Evolutionary conservation across 2,113 vertebrate species (phyloP).

Genomic region (Phrynocephalus versicolor): DNA sequence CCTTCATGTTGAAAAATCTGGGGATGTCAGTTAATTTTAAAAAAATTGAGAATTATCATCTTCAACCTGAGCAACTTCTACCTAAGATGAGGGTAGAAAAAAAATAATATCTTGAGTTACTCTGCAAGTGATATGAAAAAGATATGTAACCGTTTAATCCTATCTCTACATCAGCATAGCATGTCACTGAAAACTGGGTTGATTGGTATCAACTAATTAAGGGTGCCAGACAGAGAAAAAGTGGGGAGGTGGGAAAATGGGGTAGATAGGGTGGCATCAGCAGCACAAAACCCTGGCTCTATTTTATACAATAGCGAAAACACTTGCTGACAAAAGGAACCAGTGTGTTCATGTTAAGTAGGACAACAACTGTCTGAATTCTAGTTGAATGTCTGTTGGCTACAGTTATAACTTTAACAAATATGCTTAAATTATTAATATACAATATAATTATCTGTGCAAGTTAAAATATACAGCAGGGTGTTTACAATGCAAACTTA

Average conservation of each 20-base stretch:
- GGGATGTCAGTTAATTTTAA: background rate
- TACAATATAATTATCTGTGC: background rate
- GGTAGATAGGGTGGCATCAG: background rate
- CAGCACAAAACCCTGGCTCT: background rate
- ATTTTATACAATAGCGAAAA: background rate
- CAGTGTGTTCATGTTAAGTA: background rate
- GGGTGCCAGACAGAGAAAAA: no score
- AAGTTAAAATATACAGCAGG: background rate
- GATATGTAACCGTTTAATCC: background rate
- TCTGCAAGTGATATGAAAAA: background rate
- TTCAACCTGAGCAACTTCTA: background rate
- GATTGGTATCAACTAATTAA: background rate
- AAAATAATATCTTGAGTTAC: background rate
- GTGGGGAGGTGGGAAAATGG: background rate
- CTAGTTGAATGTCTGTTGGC: background rate
- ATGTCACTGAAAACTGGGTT: background rate
- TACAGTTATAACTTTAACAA: conserved; percentile 6
- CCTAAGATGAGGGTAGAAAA: background rate
- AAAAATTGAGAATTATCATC: background rate
- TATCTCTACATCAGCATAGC: background rate
- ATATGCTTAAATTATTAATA: background rate
- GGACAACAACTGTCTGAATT: background rate
- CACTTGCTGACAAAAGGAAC: background rate
- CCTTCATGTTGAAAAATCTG: background rate
- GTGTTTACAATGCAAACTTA: background rate